Evolutionary conservation across 1,140 invertebrate genomes (phyloP).

Genomic region (Papilio polyxenes): DNA sequence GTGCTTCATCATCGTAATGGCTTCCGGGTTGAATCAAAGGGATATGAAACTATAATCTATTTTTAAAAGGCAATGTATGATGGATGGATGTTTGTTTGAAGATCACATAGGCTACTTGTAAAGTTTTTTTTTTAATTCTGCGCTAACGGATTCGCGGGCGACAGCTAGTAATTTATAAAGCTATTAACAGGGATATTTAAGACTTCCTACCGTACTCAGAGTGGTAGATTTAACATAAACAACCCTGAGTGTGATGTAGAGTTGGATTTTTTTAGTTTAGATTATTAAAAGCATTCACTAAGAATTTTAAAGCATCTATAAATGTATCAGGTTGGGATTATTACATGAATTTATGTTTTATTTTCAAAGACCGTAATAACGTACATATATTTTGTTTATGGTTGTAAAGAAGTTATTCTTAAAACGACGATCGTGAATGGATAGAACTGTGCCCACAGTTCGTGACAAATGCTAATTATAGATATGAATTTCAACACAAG

Average conservation of each 20-base stretch:
- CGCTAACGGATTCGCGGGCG: too few relatives aligned
- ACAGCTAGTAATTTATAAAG: not conserved
- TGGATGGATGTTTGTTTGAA: too few relatives aligned
- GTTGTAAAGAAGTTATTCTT: not conserved
- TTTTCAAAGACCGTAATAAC: not conserved
- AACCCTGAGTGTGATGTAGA: too few relatives aligned
- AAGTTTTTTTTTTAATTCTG: too few relatives aligned
- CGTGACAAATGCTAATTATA: slow-evolving; percentile 3
- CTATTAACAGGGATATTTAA: not conserved
- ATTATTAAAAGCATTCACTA: too few relatives aligned
- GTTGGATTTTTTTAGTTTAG: too few relatives aligned
- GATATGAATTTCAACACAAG: not conserved
- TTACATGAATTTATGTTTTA: too few relatives aligned
- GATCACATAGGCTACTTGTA: too few relatives aligned
- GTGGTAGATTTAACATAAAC: too few relatives aligned
- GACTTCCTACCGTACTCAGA: too few relatives aligned
- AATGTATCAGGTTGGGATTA: too few relatives aligned
- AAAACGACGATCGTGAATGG: not conserved
- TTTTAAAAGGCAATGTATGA: slow-evolving; percentile 15
- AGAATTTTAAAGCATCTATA: too few relatives aligned
- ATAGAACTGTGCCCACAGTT: not conserved
- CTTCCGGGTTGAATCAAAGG: slow-evolving; percentile 6
- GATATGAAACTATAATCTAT: not conserved
- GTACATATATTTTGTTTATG: not conserved
- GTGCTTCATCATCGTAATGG: not conserved